A percentile compares a stretch with the other conserved stretches of the same genome.
Conservation (phyloP, 2,113 vertebrate species). For the Clarias batrachus region DNA sequence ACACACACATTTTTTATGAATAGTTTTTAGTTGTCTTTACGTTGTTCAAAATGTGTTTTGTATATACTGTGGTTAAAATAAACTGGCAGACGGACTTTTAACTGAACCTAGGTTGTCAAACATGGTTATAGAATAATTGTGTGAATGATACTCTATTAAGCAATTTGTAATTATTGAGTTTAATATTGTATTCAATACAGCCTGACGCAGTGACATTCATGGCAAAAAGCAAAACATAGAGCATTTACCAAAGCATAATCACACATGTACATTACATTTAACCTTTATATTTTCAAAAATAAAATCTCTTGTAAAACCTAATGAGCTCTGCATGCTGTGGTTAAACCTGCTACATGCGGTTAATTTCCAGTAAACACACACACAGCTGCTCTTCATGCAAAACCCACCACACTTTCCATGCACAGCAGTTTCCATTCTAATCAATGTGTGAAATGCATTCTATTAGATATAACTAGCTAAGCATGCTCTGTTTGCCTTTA, state of each 20-base stretch:
- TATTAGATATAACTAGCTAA: not conserved
- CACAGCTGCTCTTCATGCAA: not conserved
- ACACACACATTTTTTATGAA: not conserved
- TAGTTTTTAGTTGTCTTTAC: not conserved
- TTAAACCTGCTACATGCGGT: constrained; percentile 31
- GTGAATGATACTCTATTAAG: not conserved
- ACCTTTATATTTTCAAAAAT: not conserved
- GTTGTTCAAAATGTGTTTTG: not conserved
- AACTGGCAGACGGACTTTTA: not conserved
- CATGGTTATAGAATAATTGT: not conserved
- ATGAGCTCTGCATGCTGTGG: constrained; percentile 28
- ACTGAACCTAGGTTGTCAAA: not conserved
- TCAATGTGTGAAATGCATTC: not conserved
- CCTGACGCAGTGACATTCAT: not conserved
- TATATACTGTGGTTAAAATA: not conserved
- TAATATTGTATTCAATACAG: not conserved
- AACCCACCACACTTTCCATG: constrained; percentile 28
- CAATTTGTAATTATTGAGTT: not conserved
- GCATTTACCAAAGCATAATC: too few relatives aligned
- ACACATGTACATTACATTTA: not conserved
- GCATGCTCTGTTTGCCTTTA: not conserved
- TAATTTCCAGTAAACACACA: constrained; percentile 34
- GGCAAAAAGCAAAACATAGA: not conserved
- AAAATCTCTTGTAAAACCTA: constrained; percentile 1
- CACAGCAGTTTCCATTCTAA: constrained; percentile 29